These are phyloP conservation scores for Lymantria dispar DNA, from an alignment of 2,888 invertebrate species.

Conservation along the genomic window DNA sequence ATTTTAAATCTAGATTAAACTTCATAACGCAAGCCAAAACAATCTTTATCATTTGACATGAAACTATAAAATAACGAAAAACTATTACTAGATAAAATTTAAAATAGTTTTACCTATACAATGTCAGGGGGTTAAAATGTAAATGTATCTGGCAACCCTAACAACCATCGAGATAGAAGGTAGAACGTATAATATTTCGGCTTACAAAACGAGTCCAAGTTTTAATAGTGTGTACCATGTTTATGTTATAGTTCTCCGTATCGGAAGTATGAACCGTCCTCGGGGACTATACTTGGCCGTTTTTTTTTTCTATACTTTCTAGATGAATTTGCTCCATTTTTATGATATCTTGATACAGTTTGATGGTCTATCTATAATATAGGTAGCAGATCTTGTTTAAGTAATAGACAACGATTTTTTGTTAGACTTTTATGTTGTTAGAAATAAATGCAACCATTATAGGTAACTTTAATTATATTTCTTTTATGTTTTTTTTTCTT, in stretches of 20 bases:
- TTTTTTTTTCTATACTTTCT: conserved; percentile 6
- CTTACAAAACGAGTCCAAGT: conserved; percentile 80
- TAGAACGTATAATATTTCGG: conserved; percentile 81
- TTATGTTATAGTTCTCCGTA: conserved; percentile 70
- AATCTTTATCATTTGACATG: conserved; percentile 1
- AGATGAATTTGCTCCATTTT: conserved; percentile 22
- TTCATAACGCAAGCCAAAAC: conserved; percentile 6
- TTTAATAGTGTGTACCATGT: conserved; percentile 80
- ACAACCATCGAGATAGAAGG: conserved; percentile 66
- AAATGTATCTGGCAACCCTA: conserved; percentile 71
- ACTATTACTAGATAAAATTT: conserved; percentile 40
- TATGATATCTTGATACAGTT: conserved; percentile 14
- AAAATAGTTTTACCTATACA: conserved; percentile 40
- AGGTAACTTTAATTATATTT: no score
- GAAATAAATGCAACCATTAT: no score
- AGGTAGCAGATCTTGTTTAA: background rate
- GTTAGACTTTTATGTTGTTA: no score
- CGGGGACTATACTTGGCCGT: conserved; percentile 28
- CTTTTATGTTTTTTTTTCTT: no score
- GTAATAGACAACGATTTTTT: no score
- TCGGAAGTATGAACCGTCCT: conserved; percentile 56
- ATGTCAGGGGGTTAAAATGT: conserved; percentile 67
- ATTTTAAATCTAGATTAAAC: background rate
- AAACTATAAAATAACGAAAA: conserved; percentile 33
- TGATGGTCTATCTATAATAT: background rate